Base-by-base conservation (phyloP, 1,140 invertebrate genomes). In the Ephestia elutella region DNA sequence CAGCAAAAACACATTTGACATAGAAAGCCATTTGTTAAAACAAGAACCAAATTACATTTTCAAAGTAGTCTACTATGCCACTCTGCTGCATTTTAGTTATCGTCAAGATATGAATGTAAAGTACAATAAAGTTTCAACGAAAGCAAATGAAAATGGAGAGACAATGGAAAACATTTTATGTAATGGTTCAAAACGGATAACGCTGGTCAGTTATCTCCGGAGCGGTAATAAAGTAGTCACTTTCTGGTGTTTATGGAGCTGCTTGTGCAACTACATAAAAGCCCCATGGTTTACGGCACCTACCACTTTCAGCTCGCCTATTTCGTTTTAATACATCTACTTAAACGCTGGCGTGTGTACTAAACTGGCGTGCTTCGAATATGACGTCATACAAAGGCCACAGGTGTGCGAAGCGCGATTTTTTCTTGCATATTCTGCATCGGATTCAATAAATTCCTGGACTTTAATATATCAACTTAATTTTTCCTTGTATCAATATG, bases 141-240 rank as follows among this genome's bases (percentile, higher is more conserved):
- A 44, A 44, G n/a, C 38, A 17, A 44, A 44, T 17, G 38, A 44
- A 44, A 44, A 44, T 44, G 25, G 17, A 70, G 17, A 70, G 70
- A 85, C 80, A 82, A 82, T 80, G 68, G 75, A 61, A 59, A 44
- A 15, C 38, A 44, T 44, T 44, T 44, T 84, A 75, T 67, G 80
- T 83, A 83, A 84, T 84, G 81, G 80, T 65, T 73, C 66, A 71
- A 76, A 80, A 75, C 69, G 77, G 80, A 84, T 78, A 86, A 71
- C 73, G 61, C 63, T 66, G 74, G 62, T 68, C 63, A 73, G 70
- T 80, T 86, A 86, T 84, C 83, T 78, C 62, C 73, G 64, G 65
- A 70, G 64, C 62, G 70, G 75, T 65, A 77, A 84, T 84, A 84
- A 86, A 86, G 73, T 80, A 80, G 73, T 84, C 81, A 75, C 75